Evolutionary conservation across 1,140 invertebrate genomes (phyloP), one percentile per base, ranked within the genome.

Genomic region (Hestina assimilis): DNA sequence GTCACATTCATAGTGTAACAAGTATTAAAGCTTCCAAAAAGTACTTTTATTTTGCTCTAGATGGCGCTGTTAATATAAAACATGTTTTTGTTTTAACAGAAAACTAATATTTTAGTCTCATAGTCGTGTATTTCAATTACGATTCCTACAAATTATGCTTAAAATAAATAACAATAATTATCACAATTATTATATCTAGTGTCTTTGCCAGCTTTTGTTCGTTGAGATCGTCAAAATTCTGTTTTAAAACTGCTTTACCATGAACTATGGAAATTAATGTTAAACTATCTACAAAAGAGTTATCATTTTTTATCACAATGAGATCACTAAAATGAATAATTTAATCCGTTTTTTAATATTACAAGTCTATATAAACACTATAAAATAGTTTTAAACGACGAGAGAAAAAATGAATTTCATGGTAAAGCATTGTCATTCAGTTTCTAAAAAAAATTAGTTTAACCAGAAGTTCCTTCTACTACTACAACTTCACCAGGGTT

Each of bases 131-230:
- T 45, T 54, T 63, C 28, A 21, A 35, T 46, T 60, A 57, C 46
- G 45, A 65, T 68, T 68, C 56, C 54, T 72, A 68, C 65, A 58
- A 57, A 50, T 38, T 42, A 60, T 66, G 46, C 38, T 62, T 60
- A 46, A n/a, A 57, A 52, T 43, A 48, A 53, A 56, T 41, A 35
- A 29, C 33, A 35, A 56, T 38, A 41, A 42, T 20, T 19, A 42
- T 19, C 4, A 47, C 24, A 15, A 31, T 9, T 9, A 31, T 46
- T 23, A 8, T n/a, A n/a, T n/a, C n/a, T n/a, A n/a, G n/a, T n/a
- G n/a, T n/a, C 5, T 6, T 35, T 2, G 6, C 6, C 29, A 20
- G 17, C 11, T 33, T 19, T 3, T 35, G 45, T 23, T 14, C 8
- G 11, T 33, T 41, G 35, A 52, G 48, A 52, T 52, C 38, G 15